Evolutionary conservation across 2,113 vertebrate species (phyloP).

Genomic region (Gobiocypris rarus): DNA sequence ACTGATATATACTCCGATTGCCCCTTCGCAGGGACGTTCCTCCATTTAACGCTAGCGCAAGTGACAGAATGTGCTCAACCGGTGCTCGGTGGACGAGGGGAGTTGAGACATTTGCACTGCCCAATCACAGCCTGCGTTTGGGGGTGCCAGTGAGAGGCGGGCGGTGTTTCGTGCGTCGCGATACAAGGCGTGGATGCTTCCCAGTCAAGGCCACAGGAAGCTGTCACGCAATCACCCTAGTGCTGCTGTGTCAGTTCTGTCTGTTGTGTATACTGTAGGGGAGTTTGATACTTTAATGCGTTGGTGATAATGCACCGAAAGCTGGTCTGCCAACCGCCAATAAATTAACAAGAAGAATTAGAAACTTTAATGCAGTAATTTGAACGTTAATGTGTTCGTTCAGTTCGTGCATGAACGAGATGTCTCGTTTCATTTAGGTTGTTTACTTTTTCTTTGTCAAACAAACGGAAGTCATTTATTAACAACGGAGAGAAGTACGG

Average conservation of each 20-base stretch:
- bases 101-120: conserved; percentile 40
- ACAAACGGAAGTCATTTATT: too few species aligned
- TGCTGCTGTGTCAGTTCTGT: not conserved
- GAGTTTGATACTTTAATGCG: not conserved
- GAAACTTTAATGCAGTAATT: too few species aligned
- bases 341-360: too few species aligned
- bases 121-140: conserved; percentile 57
- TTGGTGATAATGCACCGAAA: too few species aligned
- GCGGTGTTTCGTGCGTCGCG: conserved; percentile 38
- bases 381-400: too few species aligned
- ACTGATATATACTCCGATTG: conserved; percentile 48
- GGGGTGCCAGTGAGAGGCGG: conserved; percentile 55
- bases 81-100: conserved; percentile 47
- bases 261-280: not conserved
- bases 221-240: not conserved
- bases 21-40: conserved; percentile 60
- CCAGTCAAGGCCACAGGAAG: conserved; percentile 45
- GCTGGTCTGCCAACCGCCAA: too few species aligned
- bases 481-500: too few species aligned
- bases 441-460: too few species aligned
- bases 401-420: too few species aligned
- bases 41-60: conserved; percentile 61
- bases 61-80: conserved; percentile 53
- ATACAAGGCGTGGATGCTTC: conserved; percentile 42
- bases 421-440: too few species aligned